Evolutionary conservation across 2,113 vertebrate species (phyloP), one percentile per base, ranked within the genome.

Genomic region (Zosterops borbonicus): DNA sequence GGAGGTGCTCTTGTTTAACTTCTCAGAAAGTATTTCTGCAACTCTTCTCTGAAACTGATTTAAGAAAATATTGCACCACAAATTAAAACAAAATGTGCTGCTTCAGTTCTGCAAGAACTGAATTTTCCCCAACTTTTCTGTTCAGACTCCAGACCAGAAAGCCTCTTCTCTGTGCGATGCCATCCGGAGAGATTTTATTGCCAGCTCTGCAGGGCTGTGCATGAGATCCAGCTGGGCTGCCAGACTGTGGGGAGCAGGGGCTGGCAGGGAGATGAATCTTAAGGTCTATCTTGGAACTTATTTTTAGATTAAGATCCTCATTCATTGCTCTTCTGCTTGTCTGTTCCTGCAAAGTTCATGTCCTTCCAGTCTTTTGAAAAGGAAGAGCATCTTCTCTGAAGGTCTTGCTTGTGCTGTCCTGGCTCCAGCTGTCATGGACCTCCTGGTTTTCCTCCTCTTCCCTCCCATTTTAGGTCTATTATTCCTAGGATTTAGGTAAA

Each of bases 141-240:
- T 28, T 67, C 58, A 60, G 52, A 5, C 18, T 71, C 28, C 56
- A 58, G 74, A 35, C 20, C 60, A 76, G 12, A 79, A 55, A 44
- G 27, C 27, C 0, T 0, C 4, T 62, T 52, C 53, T 56, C 44
- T 0, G 0, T 21, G 29, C 0, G 0, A 6, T 42, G 44, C 83
- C 70, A 76, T 12, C 33, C 27, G 0, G 74, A 85, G 52, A 0
- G 0, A 18, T 46, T 74, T 59, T 31, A 23, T 39, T 85, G 83
- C 62, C 93, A 92, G 79, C 49, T 64, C 41, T 0, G 0, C 12
- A 6, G 88, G 58, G n/a, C 83, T 56, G 35, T 58, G 33, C 2
- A 0, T 42, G 56, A 47, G 62, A 55, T 69, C 76, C 75, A 90
- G 53, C 62, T 16, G 1, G 78, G 65, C 64, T 84, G 89, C 69